Evolutionary conservation across 1,140 invertebrate species (phyloP).

Genomic region (Mylabris phalerata): DNA sequence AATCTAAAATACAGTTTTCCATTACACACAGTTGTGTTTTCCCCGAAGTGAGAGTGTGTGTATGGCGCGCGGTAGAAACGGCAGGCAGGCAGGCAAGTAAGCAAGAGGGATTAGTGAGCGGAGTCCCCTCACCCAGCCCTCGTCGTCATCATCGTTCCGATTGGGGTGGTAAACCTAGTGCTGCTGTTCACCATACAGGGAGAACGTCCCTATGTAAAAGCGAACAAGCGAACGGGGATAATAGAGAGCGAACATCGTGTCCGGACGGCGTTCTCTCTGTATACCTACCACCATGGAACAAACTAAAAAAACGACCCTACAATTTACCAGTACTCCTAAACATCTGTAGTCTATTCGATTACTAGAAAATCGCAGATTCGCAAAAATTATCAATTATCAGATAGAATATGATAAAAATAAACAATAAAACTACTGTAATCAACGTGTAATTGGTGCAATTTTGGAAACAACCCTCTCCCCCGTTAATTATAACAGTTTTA

Average conservation of each 20-base stretch:
- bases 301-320: not conserved
- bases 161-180: slow-evolving; percentile 18
- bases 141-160: too few relatives aligned
- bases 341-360: too few relatives aligned
- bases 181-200: slow-evolving; percentile 8
- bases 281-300: slow-evolving; percentile 4
- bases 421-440: too few relatives aligned
- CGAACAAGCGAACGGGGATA: not conserved
- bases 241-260: not conserved
- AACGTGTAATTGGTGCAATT: too few relatives aligned
- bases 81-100: slow-evolving; percentile 7
- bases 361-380: too few relatives aligned
- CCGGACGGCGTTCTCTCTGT: slow-evolving; percentile 7
- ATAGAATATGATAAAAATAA: too few relatives aligned
- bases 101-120: slow-evolving; percentile 9
- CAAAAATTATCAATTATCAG: too few relatives aligned
- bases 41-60: slow-evolving; percentile 11
- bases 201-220: slow-evolving; percentile 9
- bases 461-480: too few relatives aligned
- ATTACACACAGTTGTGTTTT: slow-evolving; percentile 3
- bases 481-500: too few relatives aligned
- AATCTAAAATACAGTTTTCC: slow-evolving; percentile 25
- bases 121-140: slow-evolving; percentile 5
- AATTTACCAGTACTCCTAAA: too few relatives aligned
- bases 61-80: not conserved